Evolutionary conservation across 2,113 vertebrate species (phyloP), one percentile per base, ranked within the genome.

Genomic region (Emydura subglobosa): DNA sequence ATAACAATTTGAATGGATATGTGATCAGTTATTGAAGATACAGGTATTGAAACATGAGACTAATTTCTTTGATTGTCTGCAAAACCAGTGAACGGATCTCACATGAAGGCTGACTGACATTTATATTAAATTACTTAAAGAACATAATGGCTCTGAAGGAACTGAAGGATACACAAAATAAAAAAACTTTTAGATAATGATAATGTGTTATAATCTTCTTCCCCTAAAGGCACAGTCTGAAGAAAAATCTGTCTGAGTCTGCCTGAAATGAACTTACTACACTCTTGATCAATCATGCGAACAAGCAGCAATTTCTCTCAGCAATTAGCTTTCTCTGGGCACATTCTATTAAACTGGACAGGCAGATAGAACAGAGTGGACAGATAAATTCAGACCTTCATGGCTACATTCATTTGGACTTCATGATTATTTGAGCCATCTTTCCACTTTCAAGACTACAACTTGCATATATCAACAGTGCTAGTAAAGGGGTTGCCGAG

Each of bases 231-330:
- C 96, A 98, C 97, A 98, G 97, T 97, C 98, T 98, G 98, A 98
- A 98, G 98, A 97, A 98, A 98, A 98, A 96, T 95, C 98, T 98
- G 98, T 98, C 98, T 98, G 98, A 98, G 98, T 98, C 98, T 94
- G 98, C 98, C 97, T 98, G 98, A 98, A 98, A 98, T 98, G 98
- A 98, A 98, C 97, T 98, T 97, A 96, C 97, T 97, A 74, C 2
- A 96, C 97, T 98, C 98, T 98, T 99, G 98, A 99, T 99, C 98
- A 98, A 97, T 98, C 98, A 98, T 98, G 98, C 98, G 98, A 94
- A 98, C 34, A 95, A 98, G 97, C 94, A 98, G 97, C 97, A 98
- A 98, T 98, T 98, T 98, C 98, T 98, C 93, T 98, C 95, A 98
- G 97, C 98, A 98, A 98, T 98, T 98, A 98, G 97, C 98, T 97